Percentiles rank a stretch among this genome's conserved stretches.
Conservation (phyloP, 2,888 invertebrate species). For the Chelonus formosanus region DNA sequence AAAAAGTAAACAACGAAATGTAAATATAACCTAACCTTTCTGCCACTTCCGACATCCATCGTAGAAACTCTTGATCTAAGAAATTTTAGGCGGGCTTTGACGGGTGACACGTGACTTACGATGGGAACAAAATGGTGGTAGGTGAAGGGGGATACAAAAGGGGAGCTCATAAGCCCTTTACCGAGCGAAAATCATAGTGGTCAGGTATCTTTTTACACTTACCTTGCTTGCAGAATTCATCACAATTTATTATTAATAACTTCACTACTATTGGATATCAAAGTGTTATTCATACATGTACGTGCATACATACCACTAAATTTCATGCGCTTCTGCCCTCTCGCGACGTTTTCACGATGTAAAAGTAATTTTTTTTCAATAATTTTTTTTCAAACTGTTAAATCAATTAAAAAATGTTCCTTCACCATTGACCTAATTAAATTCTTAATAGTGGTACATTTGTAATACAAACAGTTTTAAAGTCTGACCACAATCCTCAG, state of each 20-base stretch:
- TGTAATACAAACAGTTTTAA: too few relatives aligned
- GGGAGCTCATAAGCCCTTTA: slow-evolving; percentile 45
- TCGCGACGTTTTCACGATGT: slow-evolving; percentile 15
- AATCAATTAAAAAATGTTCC: too few relatives aligned
- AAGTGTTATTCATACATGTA: slow-evolving; percentile 5
- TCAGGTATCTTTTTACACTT: slow-evolving; percentile 41
- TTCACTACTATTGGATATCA: slow-evolving; percentile 12
- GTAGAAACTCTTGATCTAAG: slow-evolving; percentile 37
- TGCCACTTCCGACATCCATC: slow-evolving; percentile 57
- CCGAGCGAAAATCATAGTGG: slow-evolving; percentile 36
- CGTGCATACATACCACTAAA: neutral
- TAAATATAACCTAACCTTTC: slow-evolving; percentile 57
- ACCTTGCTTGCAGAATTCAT: slow-evolving; percentile 63
- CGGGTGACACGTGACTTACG: slow-evolving; percentile 42
- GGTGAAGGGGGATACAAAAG: slow-evolving; percentile 36
- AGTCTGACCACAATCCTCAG: too few relatives aligned
- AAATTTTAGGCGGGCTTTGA: slow-evolving; percentile 32
- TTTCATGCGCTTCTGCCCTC: slow-evolving; percentile 30
- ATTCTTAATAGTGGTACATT: too few relatives aligned
- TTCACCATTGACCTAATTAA: too few relatives aligned
- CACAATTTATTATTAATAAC: slow-evolving; percentile 52
- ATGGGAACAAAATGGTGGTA: slow-evolving; percentile 37
- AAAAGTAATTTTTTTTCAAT: slow-evolving; percentile 10
- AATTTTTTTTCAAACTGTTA: neutral
- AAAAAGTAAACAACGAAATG: slow-evolving; percentile 29